A percentile compares a stretch with the other conserved stretches of the same genome.
These are phyloP conservation scores for Aythya baeri DNA, from an alignment of 2,113 vertebrate species.

Conservation along the genomic window DNA sequence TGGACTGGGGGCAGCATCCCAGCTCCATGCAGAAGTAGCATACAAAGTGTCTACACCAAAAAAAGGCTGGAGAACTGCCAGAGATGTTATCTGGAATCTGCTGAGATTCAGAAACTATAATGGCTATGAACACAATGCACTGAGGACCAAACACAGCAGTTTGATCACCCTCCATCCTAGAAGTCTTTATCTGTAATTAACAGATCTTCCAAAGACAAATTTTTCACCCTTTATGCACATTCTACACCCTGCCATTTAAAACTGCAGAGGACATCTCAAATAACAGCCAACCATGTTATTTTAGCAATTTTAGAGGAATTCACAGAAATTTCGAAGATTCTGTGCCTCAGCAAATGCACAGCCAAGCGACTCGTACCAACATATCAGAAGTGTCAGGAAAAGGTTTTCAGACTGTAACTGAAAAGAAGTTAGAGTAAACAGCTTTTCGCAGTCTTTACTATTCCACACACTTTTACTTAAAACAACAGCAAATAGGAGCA, in stretches of 20 bases:
- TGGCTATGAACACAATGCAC: not conserved
- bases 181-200: not conserved
- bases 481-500: not conserved
- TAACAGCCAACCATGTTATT: not conserved
- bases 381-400: not conserved
- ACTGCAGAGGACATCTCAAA: not conserved
- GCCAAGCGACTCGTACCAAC: not conserved
- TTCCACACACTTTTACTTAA: not conserved
- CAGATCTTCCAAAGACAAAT: not conserved
- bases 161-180: not conserved
- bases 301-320: not conserved
- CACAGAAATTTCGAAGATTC: not conserved
- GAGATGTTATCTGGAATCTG: not conserved
- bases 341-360: not conserved
- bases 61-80: not conserved
- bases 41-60: rapidly evolving
- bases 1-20: rapidly evolving
- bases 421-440: not conserved
- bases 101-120: not conserved
- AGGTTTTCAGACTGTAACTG: not conserved
- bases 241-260: not conserved
- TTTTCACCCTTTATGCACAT: not conserved
- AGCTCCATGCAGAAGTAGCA: not conserved
- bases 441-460: not conserved
- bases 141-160: not conserved